Conservation (phyloP, 2,888 invertebrate species). For the Epinotia bilunana region DNA sequence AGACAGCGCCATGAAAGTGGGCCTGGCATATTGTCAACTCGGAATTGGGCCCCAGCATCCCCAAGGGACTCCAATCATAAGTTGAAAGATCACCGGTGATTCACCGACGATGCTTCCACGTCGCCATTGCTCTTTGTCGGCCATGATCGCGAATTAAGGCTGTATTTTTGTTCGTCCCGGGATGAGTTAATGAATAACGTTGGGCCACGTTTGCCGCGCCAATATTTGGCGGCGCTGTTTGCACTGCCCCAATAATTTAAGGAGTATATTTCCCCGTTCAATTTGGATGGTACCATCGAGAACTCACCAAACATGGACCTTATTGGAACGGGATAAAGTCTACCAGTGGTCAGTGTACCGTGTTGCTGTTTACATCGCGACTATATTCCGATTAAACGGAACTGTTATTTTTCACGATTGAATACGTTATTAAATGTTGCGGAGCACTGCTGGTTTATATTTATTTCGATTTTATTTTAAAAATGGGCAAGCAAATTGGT, state of each 20-base stretch:
- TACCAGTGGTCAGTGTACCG: not conserved
- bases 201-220: constrained; percentile 58
- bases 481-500: not conserved
- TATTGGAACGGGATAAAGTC: not conserved
- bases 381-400: constrained; percentile 59
- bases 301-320: not conserved
- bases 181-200: constrained; percentile 67
- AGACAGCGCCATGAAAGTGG: too few relatives aligned
- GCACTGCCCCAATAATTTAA: constrained; percentile 70
- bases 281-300: constrained; percentile 56
- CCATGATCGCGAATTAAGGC: constrained; percentile 59
- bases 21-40: not conserved
- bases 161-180: constrained; percentile 59
- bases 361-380: constrained; percentile 50
- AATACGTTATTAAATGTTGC: constrained; percentile 43
- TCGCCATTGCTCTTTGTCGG: constrained; percentile 17
- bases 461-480: constrained; percentile 14
- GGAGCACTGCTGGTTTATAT: constrained; percentile 13
- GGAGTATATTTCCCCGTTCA: constrained; percentile 66
- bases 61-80: not conserved
- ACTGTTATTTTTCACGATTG: constrained; percentile 52
- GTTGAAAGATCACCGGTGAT: not conserved
- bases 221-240: constrained; percentile 65
- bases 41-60: not conserved
- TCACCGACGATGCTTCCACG: constrained; percentile 38